Conservation (phyloP, 2,888 invertebrate species). For the Pedicia rivosa region DNA sequence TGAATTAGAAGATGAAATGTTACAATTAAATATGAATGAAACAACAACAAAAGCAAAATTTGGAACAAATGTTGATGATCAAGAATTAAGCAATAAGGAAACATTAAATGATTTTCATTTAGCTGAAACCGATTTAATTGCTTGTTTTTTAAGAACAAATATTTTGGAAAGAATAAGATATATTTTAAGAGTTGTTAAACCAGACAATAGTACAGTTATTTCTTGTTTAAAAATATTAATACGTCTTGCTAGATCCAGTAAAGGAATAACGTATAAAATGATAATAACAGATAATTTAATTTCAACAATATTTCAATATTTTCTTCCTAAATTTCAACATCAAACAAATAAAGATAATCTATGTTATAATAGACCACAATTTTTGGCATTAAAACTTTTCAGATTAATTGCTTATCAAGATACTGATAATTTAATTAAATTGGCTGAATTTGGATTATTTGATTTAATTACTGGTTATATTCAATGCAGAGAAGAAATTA, state of each 20-base stretch:
- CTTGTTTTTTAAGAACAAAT: slow-evolving; percentile 55
- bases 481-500: slow-evolving; percentile 18
- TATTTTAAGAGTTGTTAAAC: slow-evolving; percentile 51
- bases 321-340: slow-evolving; percentile 32
- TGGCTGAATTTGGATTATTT: too few species aligned
- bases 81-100: slow-evolving; percentile 33
- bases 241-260: slow-evolving; percentile 62
- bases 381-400: slow-evolving; percentile 54
- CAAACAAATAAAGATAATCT: slow-evolving; percentile 12
- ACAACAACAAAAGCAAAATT: slow-evolving; percentile 17
- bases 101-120: slow-evolving; percentile 77
- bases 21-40: slow-evolving; percentile 1
- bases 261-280: slow-evolving; percentile 45
- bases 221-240: slow-evolving; percentile 65
- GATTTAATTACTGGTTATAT: too few species aligned
- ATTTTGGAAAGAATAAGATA: slow-evolving; percentile 65
- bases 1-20: slow-evolving; percentile 3
- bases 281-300: slow-evolving; percentile 47
- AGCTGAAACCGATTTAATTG: slow-evolving; percentile 65
- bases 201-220: slow-evolving; percentile 53
- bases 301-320: slow-evolving; percentile 38
- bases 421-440: too few species aligned
- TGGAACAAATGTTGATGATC: slow-evolving; percentile 21
- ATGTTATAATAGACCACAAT: slow-evolving; percentile 44
- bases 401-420: slow-evolving; percentile 53